phyloP scores from a whole-genome alignment of 92 coral and sea anemone genomes.

The Phymanthus crucifer region DNA sequence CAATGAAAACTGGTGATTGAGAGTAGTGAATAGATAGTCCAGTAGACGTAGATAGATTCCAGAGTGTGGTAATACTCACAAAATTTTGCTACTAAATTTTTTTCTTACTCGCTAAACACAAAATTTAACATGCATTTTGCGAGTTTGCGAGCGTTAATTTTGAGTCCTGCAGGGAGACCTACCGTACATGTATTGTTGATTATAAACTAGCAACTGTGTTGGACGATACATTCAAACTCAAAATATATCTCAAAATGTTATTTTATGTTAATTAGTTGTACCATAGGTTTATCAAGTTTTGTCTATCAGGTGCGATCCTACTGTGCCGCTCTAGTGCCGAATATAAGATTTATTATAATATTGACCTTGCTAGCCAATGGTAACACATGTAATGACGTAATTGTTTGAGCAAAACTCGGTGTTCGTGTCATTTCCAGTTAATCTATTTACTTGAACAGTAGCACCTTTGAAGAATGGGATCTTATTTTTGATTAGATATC shows the following conservation, averaged over 20 bases:
- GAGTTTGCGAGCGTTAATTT: too few species aligned
- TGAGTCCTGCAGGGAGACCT: too few species aligned
- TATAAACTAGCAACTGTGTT: background rate
- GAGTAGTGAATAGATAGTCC: too few species aligned
- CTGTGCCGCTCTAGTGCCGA: background rate
- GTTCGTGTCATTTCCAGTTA: background rate
- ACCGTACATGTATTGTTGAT: background rate
- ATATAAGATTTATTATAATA: background rate
- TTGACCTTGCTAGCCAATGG: constrained; percentile 1
- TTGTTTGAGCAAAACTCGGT: background rate
- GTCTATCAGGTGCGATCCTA: background rate
- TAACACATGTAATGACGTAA: background rate
- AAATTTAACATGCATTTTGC: too few species aligned
- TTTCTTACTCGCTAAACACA: too few species aligned
- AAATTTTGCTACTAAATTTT: too few species aligned
- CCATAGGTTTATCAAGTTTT: background rate
- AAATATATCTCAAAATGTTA: background rate
- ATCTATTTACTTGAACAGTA: background rate
- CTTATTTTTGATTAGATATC: background rate
- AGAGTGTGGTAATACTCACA: too few species aligned
- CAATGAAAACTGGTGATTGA: too few species aligned
- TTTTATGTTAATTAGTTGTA: background rate
- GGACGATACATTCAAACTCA: background rate
- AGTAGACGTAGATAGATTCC: too few species aligned
- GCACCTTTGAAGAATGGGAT: background rate